phyloP scores from a whole-genome alignment of 2,888 invertebrate species.

The Melipona bicolor region DNA sequence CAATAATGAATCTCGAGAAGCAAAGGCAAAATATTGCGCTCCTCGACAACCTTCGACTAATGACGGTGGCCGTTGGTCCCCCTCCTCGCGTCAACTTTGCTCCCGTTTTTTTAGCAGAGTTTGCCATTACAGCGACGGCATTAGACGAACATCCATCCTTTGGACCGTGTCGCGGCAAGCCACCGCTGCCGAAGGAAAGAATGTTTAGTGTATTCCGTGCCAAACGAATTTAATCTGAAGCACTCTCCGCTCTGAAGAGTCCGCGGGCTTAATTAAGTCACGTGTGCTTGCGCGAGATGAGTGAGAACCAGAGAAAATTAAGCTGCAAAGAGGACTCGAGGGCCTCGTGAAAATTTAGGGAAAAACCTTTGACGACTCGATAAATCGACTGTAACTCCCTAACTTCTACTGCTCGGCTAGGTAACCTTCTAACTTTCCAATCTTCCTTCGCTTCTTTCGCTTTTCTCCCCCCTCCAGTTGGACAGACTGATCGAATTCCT shows the following conservation, averaged over 20 bases:
- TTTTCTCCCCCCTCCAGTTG: not conserved
- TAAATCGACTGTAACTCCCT: not conserved
- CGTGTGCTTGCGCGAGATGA: constrained; percentile 21
- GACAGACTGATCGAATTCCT: not conserved
- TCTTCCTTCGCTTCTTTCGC: not conserved
- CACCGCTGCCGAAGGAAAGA: not conserved
- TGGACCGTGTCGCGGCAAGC: not conserved
- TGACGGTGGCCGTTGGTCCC: constrained; percentile 5
- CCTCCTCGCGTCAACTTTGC: not conserved
- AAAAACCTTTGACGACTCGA: not conserved
- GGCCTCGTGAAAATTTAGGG: constrained; percentile 18
- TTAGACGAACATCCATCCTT: constrained; percentile 4
- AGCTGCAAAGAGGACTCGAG: constrained; percentile 8
- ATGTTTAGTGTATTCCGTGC: constrained; percentile 4
- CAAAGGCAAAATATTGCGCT: constrained; percentile 38
- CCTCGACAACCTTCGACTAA: constrained; percentile 34
- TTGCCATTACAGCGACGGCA: not conserved
- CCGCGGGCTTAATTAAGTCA: constrained; percentile 38
- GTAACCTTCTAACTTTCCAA: not conserved
- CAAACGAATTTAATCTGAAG: constrained; percentile 28
- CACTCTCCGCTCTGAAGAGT: constrained; percentile 22
- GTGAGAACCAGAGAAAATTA: constrained; percentile 30
- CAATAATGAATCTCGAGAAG: constrained; percentile 65
- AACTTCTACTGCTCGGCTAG: not conserved
- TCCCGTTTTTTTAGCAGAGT: constrained; percentile 15